These are phyloP conservation scores for Ennomos fuscantarius DNA, from an alignment of 2,888 invertebrate species.

Conservation along the genomic window DNA sequence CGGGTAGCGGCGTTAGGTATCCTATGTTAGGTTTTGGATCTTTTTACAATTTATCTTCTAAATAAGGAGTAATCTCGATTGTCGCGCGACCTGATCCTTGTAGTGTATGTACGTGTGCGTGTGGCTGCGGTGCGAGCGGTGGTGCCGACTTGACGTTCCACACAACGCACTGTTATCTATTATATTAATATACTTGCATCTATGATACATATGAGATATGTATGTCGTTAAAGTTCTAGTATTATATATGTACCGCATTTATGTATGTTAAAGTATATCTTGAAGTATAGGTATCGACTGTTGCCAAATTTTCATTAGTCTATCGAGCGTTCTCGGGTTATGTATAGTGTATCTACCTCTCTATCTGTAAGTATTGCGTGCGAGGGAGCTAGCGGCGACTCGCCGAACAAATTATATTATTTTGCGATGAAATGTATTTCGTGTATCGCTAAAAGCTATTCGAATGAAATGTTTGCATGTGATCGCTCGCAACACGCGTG, in stretches of 20 bases:
- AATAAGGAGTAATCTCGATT: conserved; percentile 30
- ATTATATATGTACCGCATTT: conserved; percentile 20
- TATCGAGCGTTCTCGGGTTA: conserved; percentile 24
- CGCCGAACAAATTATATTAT: background rate
- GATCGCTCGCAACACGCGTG: background rate
- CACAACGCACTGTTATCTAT: conserved; percentile 31
- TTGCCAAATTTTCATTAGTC: conserved; percentile 72
- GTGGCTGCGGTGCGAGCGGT: conserved; percentile 7
- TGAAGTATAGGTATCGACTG: conserved; percentile 40
- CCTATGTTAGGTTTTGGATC: conserved; percentile 57
- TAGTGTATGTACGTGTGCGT: conserved; percentile 9
- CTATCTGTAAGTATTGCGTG: conserved; percentile 3
- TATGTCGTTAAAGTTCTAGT: conserved; percentile 20
- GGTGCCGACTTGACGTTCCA: conserved; percentile 4
- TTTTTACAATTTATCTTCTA: conserved; percentile 47
- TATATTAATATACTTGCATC: conserved; percentile 37
- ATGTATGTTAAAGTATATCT: conserved; percentile 31
- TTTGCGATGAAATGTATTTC: conserved; percentile 13
- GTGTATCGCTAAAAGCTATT: conserved; percentile 23
- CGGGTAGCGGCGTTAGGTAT: conserved; percentile 27
- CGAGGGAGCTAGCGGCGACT: background rate
- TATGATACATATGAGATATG: conserved; percentile 35
- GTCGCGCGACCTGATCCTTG: conserved; percentile 39
- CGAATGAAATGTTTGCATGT: conserved; percentile 5
- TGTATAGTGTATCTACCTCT: conserved; percentile 20